Evolutionary conservation across 2,888 invertebrate genomes (phyloP), one percentile per base, ranked within the genome.

Genomic region (Iphiclides podalirius): DNA sequence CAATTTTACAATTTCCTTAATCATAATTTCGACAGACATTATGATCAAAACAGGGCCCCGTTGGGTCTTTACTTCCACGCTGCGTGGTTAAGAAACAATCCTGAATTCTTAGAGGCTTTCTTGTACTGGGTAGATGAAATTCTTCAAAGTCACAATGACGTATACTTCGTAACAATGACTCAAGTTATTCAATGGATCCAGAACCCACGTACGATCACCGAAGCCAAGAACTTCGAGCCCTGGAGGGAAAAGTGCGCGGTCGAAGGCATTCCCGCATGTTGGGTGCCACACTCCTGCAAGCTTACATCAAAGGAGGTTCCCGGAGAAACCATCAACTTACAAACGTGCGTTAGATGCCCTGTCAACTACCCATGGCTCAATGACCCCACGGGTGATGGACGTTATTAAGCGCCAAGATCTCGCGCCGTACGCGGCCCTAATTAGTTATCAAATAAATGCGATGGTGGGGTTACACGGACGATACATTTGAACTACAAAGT

Each of bases 181-280:
- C 96, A 96, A 79, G 96, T 96, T 4, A 96, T 97, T 63, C 97
- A 97, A 74, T 97, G 97, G 97, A 96, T 97, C 72, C 97, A 97
- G 74, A 96, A 96, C 75, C 97, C 97, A 37, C 91, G 95, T 53
- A 96, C 96, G 9, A 75, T 95, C 61, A 90, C 92, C 48, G 96
- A 96, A 78, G 94, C 94, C 42, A 96, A 96, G 91, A 96, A 94
- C 90, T 97, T 97, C 83, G 96, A 97, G 78, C 94, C 96, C 40
- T 97, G 97, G 96, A 94, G 94, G 91, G 97, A 97, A 84, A 96
- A 95, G 92, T 97, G 97, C 72, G 90, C 92, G 38, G 95, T 96
- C n/a, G 95, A 96, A 66, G 95, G 96, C 51, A 90, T 76, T 47
- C 96, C 91, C 9, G 93, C 94, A 54, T 96, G 96, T 74, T 95